Percentiles rank a stretch among this genome's conserved stretches.
These are phyloP conservation scores for Zoanthus gigantus DNA, from an alignment of 92 coral and sea anemone species.

Conservation along the genomic window DNA sequence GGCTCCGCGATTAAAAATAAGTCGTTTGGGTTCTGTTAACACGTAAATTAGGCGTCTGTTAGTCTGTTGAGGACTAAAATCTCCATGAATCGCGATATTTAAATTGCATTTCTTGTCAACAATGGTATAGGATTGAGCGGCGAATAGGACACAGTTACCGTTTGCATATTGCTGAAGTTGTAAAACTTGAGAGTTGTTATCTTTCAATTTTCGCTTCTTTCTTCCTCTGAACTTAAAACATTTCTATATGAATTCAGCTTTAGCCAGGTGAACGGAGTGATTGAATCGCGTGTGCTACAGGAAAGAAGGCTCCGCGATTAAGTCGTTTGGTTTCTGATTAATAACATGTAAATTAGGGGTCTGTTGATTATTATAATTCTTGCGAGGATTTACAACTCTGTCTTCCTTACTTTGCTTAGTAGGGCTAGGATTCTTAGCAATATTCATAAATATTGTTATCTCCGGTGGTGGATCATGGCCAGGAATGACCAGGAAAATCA, in stretches of 20 bases:
- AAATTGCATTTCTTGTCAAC: neutral
- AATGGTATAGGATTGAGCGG: neutral
- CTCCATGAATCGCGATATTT: neutral
- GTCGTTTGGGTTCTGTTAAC: neutral
- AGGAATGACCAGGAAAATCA: constrained; percentile 9
- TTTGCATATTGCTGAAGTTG: neutral
- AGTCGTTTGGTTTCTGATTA: neutral
- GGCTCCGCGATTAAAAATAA: neutral
- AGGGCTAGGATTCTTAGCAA: neutral
- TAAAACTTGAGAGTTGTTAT: neutral
- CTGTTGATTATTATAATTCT: neutral
- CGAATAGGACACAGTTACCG: neutral
- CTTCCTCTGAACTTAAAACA: neutral
- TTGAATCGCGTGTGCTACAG: constrained; percentile 6
- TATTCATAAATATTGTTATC: neutral
- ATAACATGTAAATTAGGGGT: neutral
- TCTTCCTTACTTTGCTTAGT: neutral
- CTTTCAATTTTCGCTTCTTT: neutral
- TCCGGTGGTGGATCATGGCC: constrained; percentile 23
- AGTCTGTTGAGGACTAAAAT: too few relatives aligned
- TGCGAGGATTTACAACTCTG: neutral
- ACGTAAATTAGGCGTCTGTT: too few relatives aligned
- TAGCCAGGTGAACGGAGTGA: neutral
- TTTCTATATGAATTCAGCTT: neutral
- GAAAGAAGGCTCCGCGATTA: neutral